Conservation (phyloP, 1,140 invertebrate species). For the Archegozetes longisetosus region DNA sequence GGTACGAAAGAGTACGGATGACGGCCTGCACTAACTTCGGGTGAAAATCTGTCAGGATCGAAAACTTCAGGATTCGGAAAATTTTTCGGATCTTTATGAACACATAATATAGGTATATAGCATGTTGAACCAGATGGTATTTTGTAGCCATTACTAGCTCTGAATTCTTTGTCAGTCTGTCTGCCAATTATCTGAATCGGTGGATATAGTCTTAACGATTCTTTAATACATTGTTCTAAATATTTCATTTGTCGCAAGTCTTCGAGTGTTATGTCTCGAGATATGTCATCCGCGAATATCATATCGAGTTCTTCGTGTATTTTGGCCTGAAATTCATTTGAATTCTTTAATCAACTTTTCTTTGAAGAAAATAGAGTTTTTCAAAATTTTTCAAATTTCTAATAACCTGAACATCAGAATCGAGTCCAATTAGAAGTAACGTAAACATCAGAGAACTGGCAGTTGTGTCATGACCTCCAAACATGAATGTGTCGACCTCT, state of each 20-base stretch:
- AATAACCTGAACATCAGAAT: constrained; percentile 28
- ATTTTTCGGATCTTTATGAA: constrained; percentile 45
- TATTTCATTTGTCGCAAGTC: constrained; percentile 28
- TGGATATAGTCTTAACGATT: constrained; percentile 45
- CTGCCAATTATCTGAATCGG: constrained; percentile 39
- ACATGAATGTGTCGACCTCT: constrained; percentile 69
- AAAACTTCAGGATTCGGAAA: constrained; percentile 53
- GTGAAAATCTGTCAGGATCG: constrained; percentile 54
- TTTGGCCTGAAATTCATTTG: constrained; percentile 20
- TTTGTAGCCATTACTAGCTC: background rate
- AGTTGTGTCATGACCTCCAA: constrained; percentile 31
- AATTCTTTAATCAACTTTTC: background rate
- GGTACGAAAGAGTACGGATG: constrained; percentile 32
- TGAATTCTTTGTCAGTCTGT: constrained; percentile 33
- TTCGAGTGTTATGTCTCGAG: constrained; percentile 27
- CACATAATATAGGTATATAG: constrained; percentile 25
- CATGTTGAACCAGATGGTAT: background rate
- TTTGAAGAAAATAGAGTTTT: background rate
- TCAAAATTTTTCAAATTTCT: background rate
- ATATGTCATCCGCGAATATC: constrained; percentile 25
- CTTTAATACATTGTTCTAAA: constrained; percentile 40
- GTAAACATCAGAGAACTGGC: constrained; percentile 23
- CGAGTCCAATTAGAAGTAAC: constrained; percentile 27
- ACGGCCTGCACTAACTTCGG: constrained; percentile 35
- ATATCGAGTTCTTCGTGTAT: constrained; percentile 27